Percentiles rank a stretch among this genome's conserved stretches.
Conservation (phyloP, 2,797 vertebrate species). For the Psittacula derbiana region DNA sequence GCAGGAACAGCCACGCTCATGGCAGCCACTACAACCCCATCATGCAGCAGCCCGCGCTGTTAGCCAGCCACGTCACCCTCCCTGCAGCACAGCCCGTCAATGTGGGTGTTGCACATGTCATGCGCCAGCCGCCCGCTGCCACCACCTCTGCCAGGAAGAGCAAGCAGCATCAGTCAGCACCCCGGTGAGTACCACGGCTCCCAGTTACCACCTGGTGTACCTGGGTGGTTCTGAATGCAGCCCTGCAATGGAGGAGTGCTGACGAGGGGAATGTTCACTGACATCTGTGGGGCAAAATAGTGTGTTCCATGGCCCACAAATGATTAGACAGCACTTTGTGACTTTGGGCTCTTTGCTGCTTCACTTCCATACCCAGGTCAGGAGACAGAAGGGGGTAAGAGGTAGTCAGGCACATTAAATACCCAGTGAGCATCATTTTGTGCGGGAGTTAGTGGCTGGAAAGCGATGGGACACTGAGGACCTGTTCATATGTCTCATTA, state of each 20-base stretch:
- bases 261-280: accelerated
- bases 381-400: not conserved
- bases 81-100: slow-evolving; percentile 94
- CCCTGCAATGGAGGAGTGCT: accelerated
- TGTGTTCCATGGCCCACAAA: accelerated
- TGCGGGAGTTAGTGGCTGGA: not conserved
- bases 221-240: accelerated
- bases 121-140: slow-evolving; percentile 91
- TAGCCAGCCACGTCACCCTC: slow-evolving; percentile 92
- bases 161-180: slow-evolving; percentile 92
- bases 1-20: slow-evolving; percentile 92
- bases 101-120: slow-evolving; percentile 96
- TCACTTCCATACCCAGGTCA: accelerated
- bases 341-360: not conserved
- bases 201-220: not conserved
- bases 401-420: not conserved
- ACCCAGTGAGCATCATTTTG: not conserved
- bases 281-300: accelerated
- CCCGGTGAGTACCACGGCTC: slow-evolving; percentile 78
- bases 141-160: slow-evolving; percentile 87
- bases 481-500: not conserved
- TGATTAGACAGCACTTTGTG: accelerated
- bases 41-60: slow-evolving; percentile 96
- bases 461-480: not conserved
- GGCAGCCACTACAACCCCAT: slow-evolving; percentile 98